These are phyloP conservation scores for Chionomys nivalis DNA, from an alignment of 2,113 vertebrate species.

Conservation along the genomic window DNA sequence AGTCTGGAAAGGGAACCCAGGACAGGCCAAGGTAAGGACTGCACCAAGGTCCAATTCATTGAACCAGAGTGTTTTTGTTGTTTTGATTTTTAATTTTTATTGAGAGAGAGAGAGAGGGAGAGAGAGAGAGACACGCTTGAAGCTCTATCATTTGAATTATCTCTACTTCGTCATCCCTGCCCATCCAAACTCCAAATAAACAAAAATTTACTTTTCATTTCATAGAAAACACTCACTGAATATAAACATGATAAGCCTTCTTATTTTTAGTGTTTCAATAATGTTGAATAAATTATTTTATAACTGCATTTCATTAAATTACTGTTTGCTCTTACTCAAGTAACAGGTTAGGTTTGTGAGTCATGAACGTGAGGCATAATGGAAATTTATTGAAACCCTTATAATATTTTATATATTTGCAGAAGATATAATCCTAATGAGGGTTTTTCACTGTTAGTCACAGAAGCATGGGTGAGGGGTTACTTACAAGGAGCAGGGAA, in stretches of 20 bases:
- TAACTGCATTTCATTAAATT: not conserved
- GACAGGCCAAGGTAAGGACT: not conserved
- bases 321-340: not conserved
- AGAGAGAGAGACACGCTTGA: not conserved
- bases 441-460: not conserved
- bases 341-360: not conserved
- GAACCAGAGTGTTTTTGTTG: not conserved
- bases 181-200: not conserved
- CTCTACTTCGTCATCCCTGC: not conserved
- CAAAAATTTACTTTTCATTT: not conserved
- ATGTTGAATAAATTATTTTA: slow-evolving; percentile 7
- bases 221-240: not conserved
- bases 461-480: not conserved
- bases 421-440: not conserved
- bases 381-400: not conserved
- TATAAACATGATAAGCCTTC: not conserved
- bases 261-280: not conserved
- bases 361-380: not conserved
- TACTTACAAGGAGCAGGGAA: not conserved
- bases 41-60: not conserved
- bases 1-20: not conserved
- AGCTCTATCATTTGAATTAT: not conserved
- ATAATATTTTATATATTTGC: not conserved
- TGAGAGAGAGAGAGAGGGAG: not conserved
- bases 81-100: not conserved